Evolutionary conservation across 2,113 vertebrate species (phyloP).

Genomic region (Xenopus laevis): DNA sequence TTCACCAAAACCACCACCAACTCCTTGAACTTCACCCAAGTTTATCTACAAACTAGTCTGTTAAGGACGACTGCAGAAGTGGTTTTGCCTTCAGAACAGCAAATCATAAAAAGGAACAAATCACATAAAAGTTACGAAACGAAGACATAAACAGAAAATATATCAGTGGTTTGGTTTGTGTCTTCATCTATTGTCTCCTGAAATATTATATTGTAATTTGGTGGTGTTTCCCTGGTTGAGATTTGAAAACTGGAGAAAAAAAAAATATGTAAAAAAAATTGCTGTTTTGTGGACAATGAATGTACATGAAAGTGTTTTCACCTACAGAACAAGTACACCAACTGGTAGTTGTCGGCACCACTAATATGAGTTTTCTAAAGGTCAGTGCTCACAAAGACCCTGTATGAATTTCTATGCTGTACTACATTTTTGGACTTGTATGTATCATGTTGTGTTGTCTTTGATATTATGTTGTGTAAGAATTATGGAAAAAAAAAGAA

Average conservation of each 20-base stretch:
- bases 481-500: conserved; percentile 2
- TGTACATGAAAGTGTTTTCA: conserved; percentile 37
- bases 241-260: conserved; percentile 9
- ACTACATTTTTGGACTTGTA: conserved; percentile 20
- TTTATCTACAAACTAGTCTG: conserved; percentile 8
- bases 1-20: conserved; percentile 85
- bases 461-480: conserved; percentile 27
- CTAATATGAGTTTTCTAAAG: neutral
- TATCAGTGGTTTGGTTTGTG: conserved; percentile 26
- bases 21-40: conserved; percentile 67
- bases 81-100: conserved; percentile 8
- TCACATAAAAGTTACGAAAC: conserved; percentile 2
- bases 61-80: conserved; percentile 20
- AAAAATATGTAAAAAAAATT: conserved; percentile 4
- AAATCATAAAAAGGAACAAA: conserved; percentile 13
- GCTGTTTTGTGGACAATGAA: conserved; percentile 41
- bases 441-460: conserved; percentile 32
- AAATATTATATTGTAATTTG: conserved; percentile 19
- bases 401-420: conserved; percentile 10
- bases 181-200: conserved; percentile 34
- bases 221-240: conserved; percentile 19
- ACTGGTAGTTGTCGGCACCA: neutral
- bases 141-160: conserved; percentile 15
- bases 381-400: neutral
- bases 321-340: neutral